These are phyloP conservation scores for Bathynomus jamesi DNA, from an alignment of 1,140 invertebrate genomes.

Conservation along the genomic window DNA sequence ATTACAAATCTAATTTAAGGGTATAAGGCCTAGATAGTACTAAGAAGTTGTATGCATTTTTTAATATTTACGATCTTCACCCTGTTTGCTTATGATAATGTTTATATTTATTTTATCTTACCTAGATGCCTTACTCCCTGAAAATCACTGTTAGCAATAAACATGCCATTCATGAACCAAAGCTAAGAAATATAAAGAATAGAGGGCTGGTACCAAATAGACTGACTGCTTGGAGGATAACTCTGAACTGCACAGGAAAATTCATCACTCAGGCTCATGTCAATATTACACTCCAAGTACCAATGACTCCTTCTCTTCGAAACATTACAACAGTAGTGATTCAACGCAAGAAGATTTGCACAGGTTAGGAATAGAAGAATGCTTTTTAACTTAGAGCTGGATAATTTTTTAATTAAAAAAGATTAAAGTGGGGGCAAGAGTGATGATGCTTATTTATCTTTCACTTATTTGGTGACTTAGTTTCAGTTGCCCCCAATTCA, in stretches of 20 bases:
- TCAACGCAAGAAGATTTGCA: not conserved
- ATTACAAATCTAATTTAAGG: too few relatives aligned
- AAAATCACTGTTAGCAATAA: constrained; percentile 11
- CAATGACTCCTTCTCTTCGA: not conserved
- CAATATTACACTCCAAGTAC: not conserved
- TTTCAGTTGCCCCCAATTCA: too few relatives aligned
- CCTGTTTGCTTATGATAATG: too few relatives aligned
- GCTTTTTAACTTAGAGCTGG: too few relatives aligned
- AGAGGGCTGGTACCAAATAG: constrained; percentile 19
- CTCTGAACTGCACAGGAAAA: constrained; percentile 20
- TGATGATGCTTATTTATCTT: too few relatives aligned
- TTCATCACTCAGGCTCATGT: constrained; percentile 15
- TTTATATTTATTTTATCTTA: too few relatives aligned
- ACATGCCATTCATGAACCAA: constrained; percentile 7
- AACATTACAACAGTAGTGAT: not conserved
- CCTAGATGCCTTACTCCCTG: constrained; percentile 28
- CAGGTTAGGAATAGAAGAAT: not conserved
- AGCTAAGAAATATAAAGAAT: constrained; percentile 22
- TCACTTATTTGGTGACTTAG: too few relatives aligned
- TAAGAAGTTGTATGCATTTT: too few relatives aligned
- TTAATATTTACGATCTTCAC: too few relatives aligned
- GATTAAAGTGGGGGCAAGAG: too few relatives aligned
- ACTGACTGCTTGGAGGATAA: constrained; percentile 17
- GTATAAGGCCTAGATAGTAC: too few relatives aligned
- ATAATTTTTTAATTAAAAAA: too few relatives aligned